Evolutionary conservation across 37 sponge, comb jelly and placozoan genomes (phyloP), one percentile per base, ranked within the genome.

Genomic region (Chondrilla cf. caribensis): DNA sequence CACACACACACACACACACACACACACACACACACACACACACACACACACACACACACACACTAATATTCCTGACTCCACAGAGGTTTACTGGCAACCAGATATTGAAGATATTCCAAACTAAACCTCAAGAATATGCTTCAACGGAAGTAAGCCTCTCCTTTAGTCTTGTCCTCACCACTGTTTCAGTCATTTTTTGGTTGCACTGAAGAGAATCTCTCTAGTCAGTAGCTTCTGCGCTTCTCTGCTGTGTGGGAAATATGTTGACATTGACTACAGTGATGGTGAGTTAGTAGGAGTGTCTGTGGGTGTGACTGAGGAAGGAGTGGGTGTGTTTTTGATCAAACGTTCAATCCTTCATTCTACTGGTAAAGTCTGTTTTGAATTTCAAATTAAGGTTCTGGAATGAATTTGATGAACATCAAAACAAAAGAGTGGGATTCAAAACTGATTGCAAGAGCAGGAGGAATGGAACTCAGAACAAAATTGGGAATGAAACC

Each of bases 351-450:
- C n/a, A n/a, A n/a, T n/a, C n/a, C n/a, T n/a, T n/a, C n/a, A n/a
- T n/a, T n/a, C n/a, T n/a, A n/a, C n/a, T n/a, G n/a, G n/a, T n/a
- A n/a, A n/a, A n/a, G 5, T 60, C 64, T 33, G 2, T 6, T n/a
- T 33, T 26, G 35, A 18, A 3, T 1, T 31, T 28, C 29, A 2
- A 31, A 21, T n/a, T 6, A 54, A 94, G 95, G 97, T 7, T 97
- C 97, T 41, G 97, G 97, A 67, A 97, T 97, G 97, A 97, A 97
- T 70, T 83, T 97, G n/a, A 25, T 94, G 80, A 90, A 97, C 44
- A 92, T 97, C 31, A 58, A 81, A 17, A 83, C 80, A n/a, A 94
- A 84, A 70, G 58, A 85, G 17, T 97, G 93, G 93, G 88, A 89
- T 70, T 32, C 39, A 0, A 6, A 42, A 8, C 54, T 82, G 54